Evolutionary conservation across 2,113 vertebrate genomes (phyloP).

Genomic region (Trochalopteron elliotii): DNA sequence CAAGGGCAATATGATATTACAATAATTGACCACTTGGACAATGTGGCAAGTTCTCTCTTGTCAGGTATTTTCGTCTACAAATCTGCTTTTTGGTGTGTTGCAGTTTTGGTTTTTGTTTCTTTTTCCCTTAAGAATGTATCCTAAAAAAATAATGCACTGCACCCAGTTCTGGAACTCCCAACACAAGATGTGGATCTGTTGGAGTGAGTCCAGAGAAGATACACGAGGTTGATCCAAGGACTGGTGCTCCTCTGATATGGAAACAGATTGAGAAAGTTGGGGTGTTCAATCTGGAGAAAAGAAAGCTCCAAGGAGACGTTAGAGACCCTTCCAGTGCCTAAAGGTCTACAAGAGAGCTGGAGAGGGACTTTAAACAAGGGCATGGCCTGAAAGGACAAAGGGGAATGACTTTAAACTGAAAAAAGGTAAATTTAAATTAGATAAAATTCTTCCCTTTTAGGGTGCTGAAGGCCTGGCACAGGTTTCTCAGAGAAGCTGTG

Average conservation of each 20-base stretch:
- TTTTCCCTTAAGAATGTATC: background rate
- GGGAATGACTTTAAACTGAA: background rate
- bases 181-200: background rate
- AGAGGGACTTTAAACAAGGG: background rate
- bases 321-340: background rate
- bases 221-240: rapidly evolving
- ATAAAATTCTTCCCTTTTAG: background rate
- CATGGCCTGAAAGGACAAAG: background rate
- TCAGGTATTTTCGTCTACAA: background rate
- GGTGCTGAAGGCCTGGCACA: rapidly evolving
- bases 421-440: background rate
- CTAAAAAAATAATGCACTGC: background rate
- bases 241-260: background rate
- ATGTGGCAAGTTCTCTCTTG: background rate
- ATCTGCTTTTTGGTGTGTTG: background rate
- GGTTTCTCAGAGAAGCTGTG: rapidly evolving
- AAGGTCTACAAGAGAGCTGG: background rate
- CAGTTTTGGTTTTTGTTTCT: rapidly evolving
- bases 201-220: background rate
- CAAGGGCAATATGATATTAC: background rate
- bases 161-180: background rate
- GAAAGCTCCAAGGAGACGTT: background rate
- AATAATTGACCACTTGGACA: background rate
- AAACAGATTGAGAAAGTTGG: background rate
- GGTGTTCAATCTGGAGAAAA: background rate